Conservation (phyloP, 2,888 invertebrate species). For the Mayetiola destructor region DNA sequence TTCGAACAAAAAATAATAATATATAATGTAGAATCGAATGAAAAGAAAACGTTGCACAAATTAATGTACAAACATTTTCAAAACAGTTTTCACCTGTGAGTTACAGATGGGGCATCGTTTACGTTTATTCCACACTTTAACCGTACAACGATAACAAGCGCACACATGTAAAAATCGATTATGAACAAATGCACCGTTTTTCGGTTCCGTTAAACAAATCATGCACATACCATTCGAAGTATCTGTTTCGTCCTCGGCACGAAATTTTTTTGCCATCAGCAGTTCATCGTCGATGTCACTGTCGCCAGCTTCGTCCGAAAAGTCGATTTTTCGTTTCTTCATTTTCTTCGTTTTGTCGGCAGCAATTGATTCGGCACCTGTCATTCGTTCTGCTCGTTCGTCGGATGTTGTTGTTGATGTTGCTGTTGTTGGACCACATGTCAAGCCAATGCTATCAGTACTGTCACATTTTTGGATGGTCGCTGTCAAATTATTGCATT, state of each 20-base stretch:
- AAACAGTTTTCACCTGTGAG: slow-evolving; percentile 48
- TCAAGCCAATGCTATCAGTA: no score
- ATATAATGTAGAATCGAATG: background rate
- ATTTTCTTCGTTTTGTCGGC: background rate
- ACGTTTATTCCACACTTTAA: slow-evolving; percentile 46
- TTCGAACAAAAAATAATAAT: background rate
- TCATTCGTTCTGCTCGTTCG: no score
- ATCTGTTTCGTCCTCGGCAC: background rate
- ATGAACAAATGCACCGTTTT: slow-evolving; percentile 54
- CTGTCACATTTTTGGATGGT: no score
- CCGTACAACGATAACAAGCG: slow-evolving; percentile 56
- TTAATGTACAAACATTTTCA: slow-evolving; percentile 41
- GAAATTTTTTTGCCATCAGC: background rate
- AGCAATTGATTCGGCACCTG: background rate
- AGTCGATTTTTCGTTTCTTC: background rate
- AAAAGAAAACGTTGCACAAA: background rate
- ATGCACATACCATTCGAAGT: slow-evolving; percentile 36
- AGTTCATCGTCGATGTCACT: background rate
- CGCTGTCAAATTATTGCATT: background rate
- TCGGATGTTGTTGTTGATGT: background rate
- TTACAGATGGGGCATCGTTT: slow-evolving; percentile 56
- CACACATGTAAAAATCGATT: slow-evolving; percentile 50
- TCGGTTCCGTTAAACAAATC: slow-evolving; percentile 45
- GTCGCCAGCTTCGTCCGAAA: background rate
- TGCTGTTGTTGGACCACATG: background rate